Percentiles rank a stretch among this genome's conserved stretches.
phyloP scores from a whole-genome alignment of 2,888 invertebrate genomes.

The Drosophila meridiana region DNA sequence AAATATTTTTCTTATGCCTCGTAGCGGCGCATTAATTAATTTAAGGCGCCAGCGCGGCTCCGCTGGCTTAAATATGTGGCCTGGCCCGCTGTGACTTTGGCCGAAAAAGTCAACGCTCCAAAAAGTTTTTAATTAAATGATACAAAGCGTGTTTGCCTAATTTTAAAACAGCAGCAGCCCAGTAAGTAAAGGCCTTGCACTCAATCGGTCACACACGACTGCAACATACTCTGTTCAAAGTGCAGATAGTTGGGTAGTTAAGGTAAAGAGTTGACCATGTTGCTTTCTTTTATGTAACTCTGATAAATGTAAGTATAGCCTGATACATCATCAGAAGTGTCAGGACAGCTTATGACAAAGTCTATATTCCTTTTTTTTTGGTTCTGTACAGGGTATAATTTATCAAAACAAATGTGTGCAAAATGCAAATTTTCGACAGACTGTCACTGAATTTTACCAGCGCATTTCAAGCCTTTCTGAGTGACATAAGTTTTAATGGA shows the following conservation, averaged over 20 bases:
- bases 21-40: conserved; percentile 71
- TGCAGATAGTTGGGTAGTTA: not conserved
- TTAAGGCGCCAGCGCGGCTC: conserved; percentile 54
- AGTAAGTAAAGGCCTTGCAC: not conserved
- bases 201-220: not conserved
- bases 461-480: not conserved
- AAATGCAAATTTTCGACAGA: conserved; percentile 6
- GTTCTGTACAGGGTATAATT: not conserved
- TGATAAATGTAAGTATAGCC: too few species aligned
- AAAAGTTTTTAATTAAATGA: conserved; percentile 78
- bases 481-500: not conserved
- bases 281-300: not conserved
- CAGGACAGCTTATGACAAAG: not conserved
- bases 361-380: not conserved
- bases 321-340: not conserved
- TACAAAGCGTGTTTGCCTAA: conserved; percentile 64
- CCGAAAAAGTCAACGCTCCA: conserved; percentile 58
- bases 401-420: conserved; percentile 12
- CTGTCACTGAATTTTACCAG: not conserved
- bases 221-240: not conserved
- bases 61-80: conserved; percentile 59
- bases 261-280: not conserved
- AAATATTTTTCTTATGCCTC: conserved; percentile 75
- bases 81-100: conserved; percentile 62
- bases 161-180: conserved; percentile 42